Base-by-base conservation (phyloP, 2,113 vertebrate genomes). In the Indri indri region DNA sequence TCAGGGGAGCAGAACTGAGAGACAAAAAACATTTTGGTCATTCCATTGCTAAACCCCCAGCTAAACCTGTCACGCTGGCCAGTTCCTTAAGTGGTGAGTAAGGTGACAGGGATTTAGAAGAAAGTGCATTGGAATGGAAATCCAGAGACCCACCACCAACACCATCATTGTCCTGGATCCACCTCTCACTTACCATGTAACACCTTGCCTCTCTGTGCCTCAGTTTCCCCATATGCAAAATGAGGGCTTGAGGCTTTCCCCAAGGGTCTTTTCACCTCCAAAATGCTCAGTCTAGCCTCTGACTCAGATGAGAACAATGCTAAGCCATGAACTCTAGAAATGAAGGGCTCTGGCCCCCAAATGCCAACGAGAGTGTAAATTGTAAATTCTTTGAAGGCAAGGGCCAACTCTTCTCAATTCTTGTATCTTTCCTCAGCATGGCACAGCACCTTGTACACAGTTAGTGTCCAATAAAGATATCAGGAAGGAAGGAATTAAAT, bases 281-380 rank as follows among this genome's bases (percentile, higher is more conserved):
- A 59, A 45, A 88, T 25, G 27, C 47, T 84, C 25, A 12, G 8
- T 52, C 59, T 9, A 25, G 57, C 52, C n/a, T 94, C 77, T 59
- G 22, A 40, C 25, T 61, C 17, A 7, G n/a, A 8, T 77, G 34
- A 79, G 52, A 50, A 37, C 16, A 34, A 11, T 3, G 47, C 7
- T 5, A 52, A 47, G 9, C 13, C 2, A 6, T 0, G 22, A 14
- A 20, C n/a, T 16, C 20, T 5, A 1, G 37, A n/a, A 30, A 22
- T 9, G 6, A 2, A 37, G 45, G 25, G 5, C 12, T 66, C 22
- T 23, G 52, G 42, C 0, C 34, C 17, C 40, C 73, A 23, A 47
- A 45, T 25, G 6, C 65, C 70, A 30, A 17, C 1, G 0, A 37
- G 8, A 63, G 2, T 20, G 11, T 34, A 71, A 65, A 73, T 47